Percentiles rank a stretch among this genome's conserved stretches.
phyloP scores from a whole-genome alignment of 2,113 vertebrate genomes.

The Platysteira castanea region DNA sequence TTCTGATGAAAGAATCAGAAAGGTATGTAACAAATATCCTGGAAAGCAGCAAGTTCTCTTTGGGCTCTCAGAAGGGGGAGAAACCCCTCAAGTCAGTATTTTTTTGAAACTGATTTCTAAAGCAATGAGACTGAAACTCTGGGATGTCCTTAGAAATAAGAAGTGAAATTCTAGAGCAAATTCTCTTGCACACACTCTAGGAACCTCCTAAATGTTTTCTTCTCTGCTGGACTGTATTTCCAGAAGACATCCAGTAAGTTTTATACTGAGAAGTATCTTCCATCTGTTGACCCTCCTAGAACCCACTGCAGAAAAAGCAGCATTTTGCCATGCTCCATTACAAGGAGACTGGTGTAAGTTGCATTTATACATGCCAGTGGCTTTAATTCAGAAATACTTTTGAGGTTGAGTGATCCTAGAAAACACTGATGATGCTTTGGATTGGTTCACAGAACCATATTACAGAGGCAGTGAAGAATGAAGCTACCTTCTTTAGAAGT shows the following conservation, averaged over 20 bases:
- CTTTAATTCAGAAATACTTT: neutral
- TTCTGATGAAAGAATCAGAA: neutral
- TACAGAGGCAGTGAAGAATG: neutral
- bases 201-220: neutral
- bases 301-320: neutral
- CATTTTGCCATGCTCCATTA: neutral
- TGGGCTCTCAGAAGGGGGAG: neutral
- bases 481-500: neutral
- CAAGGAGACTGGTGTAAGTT: neutral
- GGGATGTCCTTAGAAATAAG: neutral
- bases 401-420: neutral
- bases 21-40: neutral
- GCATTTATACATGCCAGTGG: neutral
- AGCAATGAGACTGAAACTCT: neutral
- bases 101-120: neutral
- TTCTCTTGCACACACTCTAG: neutral
- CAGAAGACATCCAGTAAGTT: neutral
- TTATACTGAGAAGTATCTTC: neutral
- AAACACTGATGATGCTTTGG: neutral
- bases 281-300: neutral
- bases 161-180: neutral
- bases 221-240: neutral
- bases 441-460: neutral
- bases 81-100: neutral
- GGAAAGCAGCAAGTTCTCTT: neutral